Conservation (phyloP, 1,140 invertebrate species). For the Leptopilina boulardi region DNA sequence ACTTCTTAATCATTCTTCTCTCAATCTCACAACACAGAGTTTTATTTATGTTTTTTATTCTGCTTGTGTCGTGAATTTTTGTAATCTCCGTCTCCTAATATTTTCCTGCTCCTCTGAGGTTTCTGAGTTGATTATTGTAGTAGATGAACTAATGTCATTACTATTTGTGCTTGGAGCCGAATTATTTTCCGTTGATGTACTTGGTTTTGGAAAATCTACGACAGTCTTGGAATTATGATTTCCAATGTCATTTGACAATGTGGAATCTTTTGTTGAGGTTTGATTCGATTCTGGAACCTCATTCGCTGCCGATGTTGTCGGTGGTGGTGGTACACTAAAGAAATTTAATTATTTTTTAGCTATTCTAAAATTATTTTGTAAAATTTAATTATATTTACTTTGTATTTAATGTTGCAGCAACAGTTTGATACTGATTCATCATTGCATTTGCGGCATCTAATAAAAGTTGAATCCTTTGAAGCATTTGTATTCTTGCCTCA, state of each 20-base stretch:
- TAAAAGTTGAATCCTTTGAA: conserved; percentile 71
- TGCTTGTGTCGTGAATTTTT: conserved; percentile 77
- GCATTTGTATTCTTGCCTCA: conserved; percentile 88
- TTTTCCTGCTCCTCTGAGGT: conserved; percentile 74
- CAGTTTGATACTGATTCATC: conserved; percentile 74
- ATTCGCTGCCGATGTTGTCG: conserved; percentile 51
- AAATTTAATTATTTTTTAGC: conserved; percentile 41
- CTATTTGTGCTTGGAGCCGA: conserved; percentile 42
- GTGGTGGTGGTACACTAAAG: conserved; percentile 55
- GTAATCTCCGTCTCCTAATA: conserved; percentile 82
- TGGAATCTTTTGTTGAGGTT: conserved; percentile 29
- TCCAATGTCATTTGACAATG: conserved; percentile 23
- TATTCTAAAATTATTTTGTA: no score
- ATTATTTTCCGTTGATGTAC: conserved; percentile 38
- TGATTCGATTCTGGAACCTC: conserved; percentile 45
- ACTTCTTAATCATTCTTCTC: background rate
- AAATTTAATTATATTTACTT: no score
- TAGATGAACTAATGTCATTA: conserved; percentile 53
- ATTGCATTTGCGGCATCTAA: conserved; percentile 72
- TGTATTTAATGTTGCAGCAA: conserved; percentile 61
- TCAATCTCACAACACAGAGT: background rate
- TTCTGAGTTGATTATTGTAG: conserved; percentile 52
- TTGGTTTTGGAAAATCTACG: conserved; percentile 38
- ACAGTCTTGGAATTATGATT: conserved; percentile 34
- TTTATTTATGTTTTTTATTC: conserved; percentile 38